These are phyloP conservation scores for Drosophila yakuba DNA, from an alignment of 1,140 invertebrate species.

Conservation along the genomic window DNA sequence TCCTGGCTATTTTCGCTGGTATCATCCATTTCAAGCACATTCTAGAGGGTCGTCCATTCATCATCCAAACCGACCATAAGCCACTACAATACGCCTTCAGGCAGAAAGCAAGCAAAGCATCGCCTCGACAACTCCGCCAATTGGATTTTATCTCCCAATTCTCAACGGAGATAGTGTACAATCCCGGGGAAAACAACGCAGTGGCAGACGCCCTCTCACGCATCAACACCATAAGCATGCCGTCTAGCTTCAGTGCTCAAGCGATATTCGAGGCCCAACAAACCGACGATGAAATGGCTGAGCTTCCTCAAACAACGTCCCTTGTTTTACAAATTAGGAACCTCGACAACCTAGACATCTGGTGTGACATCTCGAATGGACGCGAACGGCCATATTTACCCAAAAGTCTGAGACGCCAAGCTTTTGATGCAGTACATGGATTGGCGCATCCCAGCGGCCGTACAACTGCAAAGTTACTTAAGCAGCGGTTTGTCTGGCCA, in stretches of 20 bases:
- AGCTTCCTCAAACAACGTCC: not conserved
- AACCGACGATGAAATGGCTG: not conserved
- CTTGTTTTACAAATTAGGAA: not conserved
- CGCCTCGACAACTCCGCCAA: not conserved
- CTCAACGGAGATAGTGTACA: not conserved
- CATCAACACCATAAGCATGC: not conserved
- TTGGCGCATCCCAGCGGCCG: too few species aligned
- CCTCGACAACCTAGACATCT: not conserved
- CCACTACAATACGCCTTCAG: not conserved
- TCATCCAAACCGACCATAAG: not conserved
- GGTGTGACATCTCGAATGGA: too few species aligned
- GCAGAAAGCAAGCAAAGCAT: not conserved
- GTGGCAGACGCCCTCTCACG: not conserved
- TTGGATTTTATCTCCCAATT: not conserved
- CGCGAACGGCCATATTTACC: not conserved
- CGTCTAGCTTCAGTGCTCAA: not conserved
- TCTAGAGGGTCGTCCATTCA: too few species aligned
- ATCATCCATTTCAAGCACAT: too few species aligned
- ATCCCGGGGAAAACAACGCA: not conserved
- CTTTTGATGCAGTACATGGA: too few species aligned
- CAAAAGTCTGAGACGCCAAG: too few species aligned
- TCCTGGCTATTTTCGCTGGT: not conserved
- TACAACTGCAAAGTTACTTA: too few species aligned
- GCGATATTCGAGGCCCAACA: too few species aligned
- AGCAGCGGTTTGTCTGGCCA: too few species aligned